phyloP scores from a whole-genome alignment of 1,140 invertebrate genomes.

The Camponotus pennsylvanicus region DNA sequence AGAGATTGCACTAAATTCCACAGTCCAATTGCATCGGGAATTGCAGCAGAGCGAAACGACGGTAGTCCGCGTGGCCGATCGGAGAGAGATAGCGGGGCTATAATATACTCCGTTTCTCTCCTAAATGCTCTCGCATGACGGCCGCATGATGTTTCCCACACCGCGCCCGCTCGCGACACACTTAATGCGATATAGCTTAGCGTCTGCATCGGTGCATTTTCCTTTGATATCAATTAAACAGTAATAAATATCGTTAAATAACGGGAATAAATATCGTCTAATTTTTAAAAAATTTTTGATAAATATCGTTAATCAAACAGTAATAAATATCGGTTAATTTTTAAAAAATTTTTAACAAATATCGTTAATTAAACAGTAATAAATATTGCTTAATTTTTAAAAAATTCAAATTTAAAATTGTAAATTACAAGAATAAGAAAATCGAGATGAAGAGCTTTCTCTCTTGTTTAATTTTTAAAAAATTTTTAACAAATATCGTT shows the following conservation, averaged over 20 bases:
- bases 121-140: slow-evolving; percentile 19
- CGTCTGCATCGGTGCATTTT: not conserved
- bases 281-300: no score
- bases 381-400: no score
- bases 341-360: no score
- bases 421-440: not conserved
- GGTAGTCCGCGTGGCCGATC: slow-evolving; percentile 64
- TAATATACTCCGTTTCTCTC: slow-evolving; percentile 56
- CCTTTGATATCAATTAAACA: not conserved
- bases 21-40: slow-evolving; percentile 70
- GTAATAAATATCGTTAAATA: no score
- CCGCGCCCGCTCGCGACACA: not conserved
- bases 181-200: not conserved
- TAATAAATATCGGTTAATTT: no score
- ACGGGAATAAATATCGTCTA: no score
- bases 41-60: slow-evolving; percentile 69
- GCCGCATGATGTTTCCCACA: not conserved
- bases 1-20: slow-evolving; percentile 74
- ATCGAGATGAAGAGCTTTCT: not conserved
- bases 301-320: no score
- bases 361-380: no score
- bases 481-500: no score
- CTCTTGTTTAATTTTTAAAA: no score
- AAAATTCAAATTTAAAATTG: no score
- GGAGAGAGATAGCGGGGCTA: slow-evolving; percentile 55